Conservation (phyloP, 2,888 invertebrate species). For the Alsophila aescularia region DNA sequence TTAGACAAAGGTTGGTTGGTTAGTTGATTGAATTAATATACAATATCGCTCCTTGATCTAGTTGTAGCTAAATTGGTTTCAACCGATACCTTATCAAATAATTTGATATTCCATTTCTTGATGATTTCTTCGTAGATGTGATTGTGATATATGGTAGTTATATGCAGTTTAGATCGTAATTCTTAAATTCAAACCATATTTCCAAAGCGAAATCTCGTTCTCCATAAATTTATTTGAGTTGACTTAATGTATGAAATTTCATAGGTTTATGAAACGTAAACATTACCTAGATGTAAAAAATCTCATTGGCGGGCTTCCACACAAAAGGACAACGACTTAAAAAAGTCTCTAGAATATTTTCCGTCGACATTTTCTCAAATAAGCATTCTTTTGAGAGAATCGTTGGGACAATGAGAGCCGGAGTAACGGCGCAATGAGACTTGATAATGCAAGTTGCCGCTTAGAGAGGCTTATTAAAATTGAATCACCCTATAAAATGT, state of each 20-base stretch:
- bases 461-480: conserved; percentile 64
- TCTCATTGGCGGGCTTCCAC: conserved; percentile 35
- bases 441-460: conserved; percentile 64
- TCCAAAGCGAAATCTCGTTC: no score
- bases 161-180: no score
- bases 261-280: neutral
- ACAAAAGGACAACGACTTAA: conserved; percentile 49
- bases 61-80: no score
- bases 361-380: conserved; percentile 51
- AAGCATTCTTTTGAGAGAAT: conserved; percentile 57
- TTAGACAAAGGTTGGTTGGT: no score
- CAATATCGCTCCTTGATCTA: no score
- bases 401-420: conserved; percentile 53
- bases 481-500: conserved; percentile 60
- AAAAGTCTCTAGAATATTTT: conserved; percentile 49
- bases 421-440: conserved; percentile 55
- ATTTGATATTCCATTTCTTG: no score
- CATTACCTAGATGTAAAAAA: conserved; percentile 27
- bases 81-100: no score
- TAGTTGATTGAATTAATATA: no score
- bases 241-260: neutral
- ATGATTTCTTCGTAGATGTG: no score
- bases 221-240: no score
- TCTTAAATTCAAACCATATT: no score
- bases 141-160: no score